Conservation (phyloP, 2,113 vertebrate genomes). For the Proterorhinus semilunaris region DNA sequence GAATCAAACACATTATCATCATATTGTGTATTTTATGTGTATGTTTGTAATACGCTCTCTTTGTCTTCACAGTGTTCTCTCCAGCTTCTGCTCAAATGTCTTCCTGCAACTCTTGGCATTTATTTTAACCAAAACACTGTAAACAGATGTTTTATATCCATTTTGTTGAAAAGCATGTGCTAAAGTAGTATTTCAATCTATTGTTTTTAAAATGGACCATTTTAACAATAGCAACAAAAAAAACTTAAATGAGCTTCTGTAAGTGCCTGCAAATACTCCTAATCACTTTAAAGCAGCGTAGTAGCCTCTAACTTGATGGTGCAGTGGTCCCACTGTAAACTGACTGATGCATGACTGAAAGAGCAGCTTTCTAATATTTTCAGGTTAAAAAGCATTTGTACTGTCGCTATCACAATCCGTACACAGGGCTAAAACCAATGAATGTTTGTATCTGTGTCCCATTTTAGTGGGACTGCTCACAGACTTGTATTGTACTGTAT, state of each 20-base stretch:
- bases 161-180: constrained; percentile 8
- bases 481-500: constrained; percentile 41
- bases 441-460: constrained; percentile 29
- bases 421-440: constrained; percentile 34
- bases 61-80: constrained; percentile 1
- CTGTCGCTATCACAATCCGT: constrained; percentile 30
- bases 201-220: constrained; percentile 28
- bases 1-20: not conserved
- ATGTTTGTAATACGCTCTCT: not conserved
- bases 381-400: constrained; percentile 46
- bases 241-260: constrained; percentile 51
- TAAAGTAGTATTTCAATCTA: constrained; percentile 5
- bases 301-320: constrained; percentile 22
- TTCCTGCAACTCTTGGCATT: constrained; percentile 34
- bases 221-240: constrained; percentile 39
- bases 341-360: constrained; percentile 52
- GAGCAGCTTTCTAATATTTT: constrained; percentile 43
- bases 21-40: not conserved
- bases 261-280: constrained; percentile 61
- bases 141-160: constrained; percentile 42
- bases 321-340: constrained; percentile 34
- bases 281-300: constrained; percentile 27
- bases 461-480: constrained; percentile 7
- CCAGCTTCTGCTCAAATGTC: constrained; percentile 36
- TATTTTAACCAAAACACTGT: constrained; percentile 23